Conservation (phyloP, 2,888 invertebrate genomes). For the Aphodius granarius region DNA sequence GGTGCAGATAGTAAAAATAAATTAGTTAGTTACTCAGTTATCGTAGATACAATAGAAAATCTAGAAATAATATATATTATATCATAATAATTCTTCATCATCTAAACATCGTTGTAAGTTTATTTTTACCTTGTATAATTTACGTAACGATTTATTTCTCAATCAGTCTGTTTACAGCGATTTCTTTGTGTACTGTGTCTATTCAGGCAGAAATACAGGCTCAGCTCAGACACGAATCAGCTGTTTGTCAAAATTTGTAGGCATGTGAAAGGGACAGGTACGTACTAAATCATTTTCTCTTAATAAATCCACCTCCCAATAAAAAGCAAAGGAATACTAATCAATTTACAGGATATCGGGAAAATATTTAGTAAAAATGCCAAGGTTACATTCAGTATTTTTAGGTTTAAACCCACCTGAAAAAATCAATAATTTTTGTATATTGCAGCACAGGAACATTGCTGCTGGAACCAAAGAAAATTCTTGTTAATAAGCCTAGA, state of each 20-base stretch:
- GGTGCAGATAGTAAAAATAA: neutral
- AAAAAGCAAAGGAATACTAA: neutral
- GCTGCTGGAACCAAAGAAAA: neutral
- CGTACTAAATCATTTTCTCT: neutral
- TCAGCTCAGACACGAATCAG: neutral
- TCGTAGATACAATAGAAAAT: neutral
- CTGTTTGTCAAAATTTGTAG: neutral
- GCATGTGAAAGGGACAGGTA: neutral
- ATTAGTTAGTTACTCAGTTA: neutral
- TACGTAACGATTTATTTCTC: neutral
- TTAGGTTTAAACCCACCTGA: neutral
- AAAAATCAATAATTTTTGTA: constrained; percentile 4
- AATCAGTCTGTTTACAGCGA: neutral
- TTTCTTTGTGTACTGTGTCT: neutral
- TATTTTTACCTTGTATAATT: neutral
- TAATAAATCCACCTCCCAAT: neutral
- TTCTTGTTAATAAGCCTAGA: neutral
- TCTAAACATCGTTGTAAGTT: neutral
- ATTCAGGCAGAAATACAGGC: no score
- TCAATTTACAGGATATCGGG: neutral
- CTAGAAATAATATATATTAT: neutral
- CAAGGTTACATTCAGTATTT: constrained; percentile 4
- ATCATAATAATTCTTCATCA: neutral
- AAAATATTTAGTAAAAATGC: constrained; percentile 5
- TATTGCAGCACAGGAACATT: neutral